Conservation (phyloP, 2,797 vertebrate genomes). For the Mustela erminea region DNA sequence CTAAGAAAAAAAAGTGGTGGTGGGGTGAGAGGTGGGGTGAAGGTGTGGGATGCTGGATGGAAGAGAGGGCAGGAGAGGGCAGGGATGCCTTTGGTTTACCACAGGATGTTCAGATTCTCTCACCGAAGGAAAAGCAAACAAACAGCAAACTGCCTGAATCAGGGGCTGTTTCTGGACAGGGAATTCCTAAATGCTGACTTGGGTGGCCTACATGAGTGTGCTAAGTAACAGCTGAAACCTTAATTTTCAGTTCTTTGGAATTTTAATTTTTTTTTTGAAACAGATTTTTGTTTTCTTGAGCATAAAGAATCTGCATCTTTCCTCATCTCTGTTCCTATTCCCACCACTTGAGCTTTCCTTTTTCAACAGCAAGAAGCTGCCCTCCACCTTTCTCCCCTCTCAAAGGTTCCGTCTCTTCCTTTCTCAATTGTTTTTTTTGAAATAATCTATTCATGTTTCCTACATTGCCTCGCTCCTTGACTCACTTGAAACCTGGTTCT, state of each 20-base stretch:
- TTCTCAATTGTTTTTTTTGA: neutral
- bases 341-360: neutral
- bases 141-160: neutral
- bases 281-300: neutral
- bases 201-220: neutral
- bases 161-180: neutral
- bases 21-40: too few species aligned
- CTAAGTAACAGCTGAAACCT: neutral
- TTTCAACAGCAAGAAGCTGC: neutral
- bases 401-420: neutral
- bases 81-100: slow-evolving; percentile 65
- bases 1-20: neutral
- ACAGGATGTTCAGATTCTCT: slow-evolving; percentile 34
- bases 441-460: neutral
- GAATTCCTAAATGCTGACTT: slow-evolving; percentile 44
- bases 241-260: slow-evolving; percentile 5
- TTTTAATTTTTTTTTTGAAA: neutral
- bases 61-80: slow-evolving; percentile 24
- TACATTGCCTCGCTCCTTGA: neutral
- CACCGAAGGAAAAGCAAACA: slow-evolving; percentile 36
- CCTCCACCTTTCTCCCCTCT: neutral
- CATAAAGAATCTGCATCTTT: neutral
- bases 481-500: neutral
- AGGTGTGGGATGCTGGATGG: too few species aligned
- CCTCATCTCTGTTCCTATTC: neutral